Conservation (phyloP, 2,113 vertebrate species). For the Crotalus tigris region DNA sequence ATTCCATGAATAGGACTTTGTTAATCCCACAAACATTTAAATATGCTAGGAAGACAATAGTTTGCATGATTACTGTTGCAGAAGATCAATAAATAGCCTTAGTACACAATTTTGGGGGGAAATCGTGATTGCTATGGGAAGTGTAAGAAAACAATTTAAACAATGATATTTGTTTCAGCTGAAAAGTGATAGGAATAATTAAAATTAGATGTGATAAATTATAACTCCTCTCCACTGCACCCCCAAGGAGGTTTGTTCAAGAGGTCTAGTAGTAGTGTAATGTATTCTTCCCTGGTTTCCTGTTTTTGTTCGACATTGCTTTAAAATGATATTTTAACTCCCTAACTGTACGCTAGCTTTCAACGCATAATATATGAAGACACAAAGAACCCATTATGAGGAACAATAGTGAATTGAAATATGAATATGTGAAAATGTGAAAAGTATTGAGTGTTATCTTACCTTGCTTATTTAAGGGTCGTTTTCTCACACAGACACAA, state of each 20-base stretch:
- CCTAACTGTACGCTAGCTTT: background rate
- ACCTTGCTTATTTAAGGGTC: slow-evolving; percentile 93
- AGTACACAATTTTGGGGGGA: background rate
- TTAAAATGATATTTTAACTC: background rate
- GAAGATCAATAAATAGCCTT: background rate
- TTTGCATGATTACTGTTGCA: background rate
- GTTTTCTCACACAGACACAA: slow-evolving; percentile 94
- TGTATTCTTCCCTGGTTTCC: background rate
- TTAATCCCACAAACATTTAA: background rate
- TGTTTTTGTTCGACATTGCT: background rate
- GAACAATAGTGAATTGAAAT: background rate
- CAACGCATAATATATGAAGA: background rate
- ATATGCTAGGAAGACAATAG: background rate
- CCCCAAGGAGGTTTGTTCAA: background rate
- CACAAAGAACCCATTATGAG: background rate
- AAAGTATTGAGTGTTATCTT: background rate
- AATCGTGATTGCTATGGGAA: background rate
- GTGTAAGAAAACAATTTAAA: background rate
- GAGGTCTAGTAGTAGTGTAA: background rate
- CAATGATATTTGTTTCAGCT: background rate
- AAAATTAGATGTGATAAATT: background rate
- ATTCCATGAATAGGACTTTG: background rate
- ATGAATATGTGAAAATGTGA: background rate
- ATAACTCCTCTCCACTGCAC: background rate
- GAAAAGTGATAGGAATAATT: background rate